Evolutionary conservation across 2,113 vertebrate genomes (phyloP), one percentile per base, ranked within the genome.

Genomic region (Poecile atricapillus): DNA sequence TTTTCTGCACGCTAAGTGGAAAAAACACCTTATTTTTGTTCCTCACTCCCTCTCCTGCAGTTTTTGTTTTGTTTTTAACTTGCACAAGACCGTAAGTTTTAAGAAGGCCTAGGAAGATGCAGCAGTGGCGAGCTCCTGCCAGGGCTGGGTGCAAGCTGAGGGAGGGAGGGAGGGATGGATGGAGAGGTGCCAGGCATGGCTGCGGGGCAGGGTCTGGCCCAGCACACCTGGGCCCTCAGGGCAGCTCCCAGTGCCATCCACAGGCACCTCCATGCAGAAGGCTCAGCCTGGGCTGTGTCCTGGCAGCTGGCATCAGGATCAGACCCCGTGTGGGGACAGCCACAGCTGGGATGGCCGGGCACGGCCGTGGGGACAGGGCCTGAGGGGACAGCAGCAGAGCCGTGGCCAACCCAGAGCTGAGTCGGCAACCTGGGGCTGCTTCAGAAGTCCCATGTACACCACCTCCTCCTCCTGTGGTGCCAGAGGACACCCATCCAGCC

Each of bases 361-460:
- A 77, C 2, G 4, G 18, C 43, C 1, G 1, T 3, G 27, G 50
- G 21, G 46, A 44, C 4, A 3, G 20, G 17, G 3, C 1, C 0
- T 7, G 53, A 37, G 19, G 28, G 22, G 43, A 55, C 4, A 17
- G 14, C 18, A 17, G 39, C 15, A n/a, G 27, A 10, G 52, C 21
- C 30, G 30, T 13, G 35, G 20, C 41, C 18, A 25, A 30, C 2
- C 7, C 68, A 59, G 35, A 56, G 15, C 22, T 7, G 9, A 28
- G 10, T 27, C 4, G 15, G 31, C 33, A 9, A 0, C 11, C 6
- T 2, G 16, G 14, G n/a, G 9, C 55, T 19, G 16, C 39, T 70
- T 20, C 46, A 49, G 41, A 60, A 50, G 5, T 0, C 0, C 9
- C 11, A 10, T 0, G 0, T 1, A 13, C 22, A 41, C 9, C 47